Percentiles rank a stretch among this genome's conserved stretches.
These are phyloP conservation scores for Lerista edwardsae DNA, from an alignment of 2,797 vertebrate species.

Conservation along the genomic window DNA sequence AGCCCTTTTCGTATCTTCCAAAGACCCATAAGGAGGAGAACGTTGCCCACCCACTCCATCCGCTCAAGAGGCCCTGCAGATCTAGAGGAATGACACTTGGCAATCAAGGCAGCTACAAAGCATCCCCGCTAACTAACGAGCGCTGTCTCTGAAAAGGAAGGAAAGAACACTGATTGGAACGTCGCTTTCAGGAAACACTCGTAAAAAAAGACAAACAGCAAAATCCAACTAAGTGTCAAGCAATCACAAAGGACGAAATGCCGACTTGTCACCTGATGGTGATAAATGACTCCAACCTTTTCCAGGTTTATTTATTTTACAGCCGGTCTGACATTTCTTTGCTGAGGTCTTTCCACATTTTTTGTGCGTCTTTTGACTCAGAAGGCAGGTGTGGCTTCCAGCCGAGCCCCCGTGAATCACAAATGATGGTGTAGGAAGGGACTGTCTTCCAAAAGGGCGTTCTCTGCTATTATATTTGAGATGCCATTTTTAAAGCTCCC, in stretches of 20 bases:
- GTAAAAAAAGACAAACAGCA: background rate
- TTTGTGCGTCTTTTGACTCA: slow-evolving; percentile 42
- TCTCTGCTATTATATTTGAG: too few relatives aligned
- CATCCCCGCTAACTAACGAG: background rate
- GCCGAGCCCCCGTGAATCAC: slow-evolving; percentile 47
- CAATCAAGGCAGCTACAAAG: slow-evolving; percentile 7
- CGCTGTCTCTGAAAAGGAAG: background rate
- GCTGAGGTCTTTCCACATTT: background rate
- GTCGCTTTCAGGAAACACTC: background rate
- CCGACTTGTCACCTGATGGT: slow-evolving; percentile 38
- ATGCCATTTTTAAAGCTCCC: background rate
- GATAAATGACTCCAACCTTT: slow-evolving; percentile 59
- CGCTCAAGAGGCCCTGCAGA: background rate
- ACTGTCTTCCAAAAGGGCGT: background rate
- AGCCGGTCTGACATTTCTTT: slow-evolving; percentile 30
- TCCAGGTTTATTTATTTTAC: slow-evolving; percentile 31
- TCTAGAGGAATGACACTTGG: background rate
- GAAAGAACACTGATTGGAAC: slow-evolving; percentile 12
- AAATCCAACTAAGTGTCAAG: slow-evolving; percentile 49
- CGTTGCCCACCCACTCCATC: background rate
- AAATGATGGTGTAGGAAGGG: slow-evolving; percentile 29
- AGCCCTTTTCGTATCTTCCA: background rate
- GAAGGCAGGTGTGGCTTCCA: slow-evolving; percentile 23
- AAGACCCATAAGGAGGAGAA: background rate
- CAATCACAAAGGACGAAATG: slow-evolving; percentile 51